A percentile compares a stretch with the other conserved stretches of the same genome.
Conservation (phyloP, 2,113 vertebrate genomes). For the Cryptomyrus ogoouensis region DNA sequence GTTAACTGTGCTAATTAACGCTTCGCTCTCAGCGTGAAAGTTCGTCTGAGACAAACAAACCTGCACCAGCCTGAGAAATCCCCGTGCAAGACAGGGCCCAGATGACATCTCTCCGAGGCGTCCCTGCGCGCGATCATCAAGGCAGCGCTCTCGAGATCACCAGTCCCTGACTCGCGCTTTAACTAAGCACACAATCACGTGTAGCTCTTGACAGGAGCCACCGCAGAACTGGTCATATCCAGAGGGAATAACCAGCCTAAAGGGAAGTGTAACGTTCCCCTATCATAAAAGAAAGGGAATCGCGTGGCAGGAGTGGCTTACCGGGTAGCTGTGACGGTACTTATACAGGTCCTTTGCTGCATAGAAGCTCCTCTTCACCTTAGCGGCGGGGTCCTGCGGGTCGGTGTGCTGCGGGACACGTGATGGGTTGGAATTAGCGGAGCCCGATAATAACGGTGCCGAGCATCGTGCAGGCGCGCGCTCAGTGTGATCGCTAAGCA, state of each 20-base stretch:
- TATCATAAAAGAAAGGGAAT: neutral
- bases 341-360: slow-evolving; percentile 95
- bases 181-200: neutral
- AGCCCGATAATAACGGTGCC: neutral
- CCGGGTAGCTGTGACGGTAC: slow-evolving; percentile 95
- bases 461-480: neutral
- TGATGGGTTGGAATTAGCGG: neutral
- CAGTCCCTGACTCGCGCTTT: neutral
- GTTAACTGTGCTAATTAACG: neutral
- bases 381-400: slow-evolving; percentile 66
- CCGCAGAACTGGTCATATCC: neutral
- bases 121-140: neutral
- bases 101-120: neutral
- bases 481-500: neutral
- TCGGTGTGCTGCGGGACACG: slow-evolving; percentile 64
- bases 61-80: neutral
- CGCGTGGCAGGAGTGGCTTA: slow-evolving; percentile 50
- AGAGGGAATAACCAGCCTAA: neutral
- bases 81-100: neutral
- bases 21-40: neutral
- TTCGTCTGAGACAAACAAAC: neutral
- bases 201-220: neutral
- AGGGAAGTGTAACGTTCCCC: neutral
- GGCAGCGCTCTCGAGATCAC: neutral
- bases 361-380: slow-evolving; percentile 96